phyloP scores from a whole-genome alignment of 2,113 vertebrate species.

The Toxotes chatareus region DNA sequence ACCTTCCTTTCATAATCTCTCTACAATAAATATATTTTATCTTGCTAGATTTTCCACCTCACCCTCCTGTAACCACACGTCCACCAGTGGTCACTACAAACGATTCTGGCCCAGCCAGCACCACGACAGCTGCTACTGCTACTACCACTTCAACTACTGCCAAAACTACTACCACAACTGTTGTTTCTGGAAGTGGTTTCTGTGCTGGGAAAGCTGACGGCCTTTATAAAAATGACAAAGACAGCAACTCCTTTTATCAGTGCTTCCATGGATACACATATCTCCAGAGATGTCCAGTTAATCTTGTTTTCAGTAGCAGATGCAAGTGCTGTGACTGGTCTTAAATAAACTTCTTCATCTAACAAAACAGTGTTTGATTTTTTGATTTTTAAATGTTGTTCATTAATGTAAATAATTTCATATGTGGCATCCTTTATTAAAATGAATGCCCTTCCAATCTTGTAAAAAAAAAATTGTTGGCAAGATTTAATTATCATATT shows the following conservation, averaged over 20 bases:
- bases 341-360: conserved; percentile 32
- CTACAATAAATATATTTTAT: background rate
- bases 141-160: background rate
- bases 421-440: too few relatives aligned
- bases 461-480: too few relatives aligned
- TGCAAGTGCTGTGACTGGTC: conserved; percentile 77
- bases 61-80: conserved; percentile 20
- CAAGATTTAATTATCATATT: too few relatives aligned
- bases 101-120: background rate
- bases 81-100: background rate
- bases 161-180: conserved; percentile 19
- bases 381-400: too few relatives aligned
- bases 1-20: background rate
- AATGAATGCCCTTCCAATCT: too few relatives aligned
- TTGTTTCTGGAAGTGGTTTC: conserved; percentile 50
- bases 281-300: conserved; percentile 34
- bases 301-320: conserved; percentile 57
- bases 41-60: conserved; percentile 49
- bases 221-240: conserved; percentile 43
- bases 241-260: conserved; percentile 67
- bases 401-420: too few relatives aligned
- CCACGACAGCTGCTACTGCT: background rate
- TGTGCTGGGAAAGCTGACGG: conserved; percentile 62
- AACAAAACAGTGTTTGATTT: conserved; percentile 1
- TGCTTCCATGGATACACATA: conserved; percentile 43